A percentile compares a stretch with the other conserved stretches of the same genome.
Evolutionary conservation across 2,113 vertebrate species (phyloP).

Genomic region (Pseudois nayaur): DNA sequence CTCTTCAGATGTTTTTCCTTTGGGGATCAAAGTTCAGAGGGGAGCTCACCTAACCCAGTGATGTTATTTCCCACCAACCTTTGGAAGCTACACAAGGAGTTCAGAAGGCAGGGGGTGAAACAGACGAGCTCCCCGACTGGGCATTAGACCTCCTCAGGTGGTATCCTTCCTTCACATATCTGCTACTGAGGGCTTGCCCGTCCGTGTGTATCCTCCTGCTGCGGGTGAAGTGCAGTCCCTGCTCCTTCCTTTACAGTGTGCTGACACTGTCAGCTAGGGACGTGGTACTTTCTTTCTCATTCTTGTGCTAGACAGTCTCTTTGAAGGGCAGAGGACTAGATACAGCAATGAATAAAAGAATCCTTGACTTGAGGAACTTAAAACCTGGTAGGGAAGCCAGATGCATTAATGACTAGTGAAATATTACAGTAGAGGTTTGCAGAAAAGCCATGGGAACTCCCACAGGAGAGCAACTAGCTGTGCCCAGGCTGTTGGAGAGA

Average conservation of each 20-base stretch:
- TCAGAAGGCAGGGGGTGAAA: background rate
- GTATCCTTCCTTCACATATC: background rate
- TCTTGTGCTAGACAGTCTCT: background rate
- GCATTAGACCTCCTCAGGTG: background rate
- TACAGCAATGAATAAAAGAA: background rate
- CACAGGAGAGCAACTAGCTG: background rate
- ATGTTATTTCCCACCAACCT: background rate
- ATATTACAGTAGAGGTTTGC: background rate
- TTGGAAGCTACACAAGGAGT: background rate
- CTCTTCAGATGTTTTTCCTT: slow-evolving; percentile 33
- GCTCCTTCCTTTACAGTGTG: background rate
- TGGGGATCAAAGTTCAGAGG: slow-evolving; percentile 60
- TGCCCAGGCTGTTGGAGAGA: background rate
- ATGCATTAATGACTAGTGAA: background rate
- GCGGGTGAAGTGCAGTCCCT: background rate
- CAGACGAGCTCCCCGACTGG: background rate
- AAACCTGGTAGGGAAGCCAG: background rate
- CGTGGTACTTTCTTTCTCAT: background rate
- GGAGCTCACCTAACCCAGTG: background rate
- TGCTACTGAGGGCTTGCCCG: background rate
- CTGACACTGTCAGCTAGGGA: background rate
- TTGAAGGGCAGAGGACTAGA: background rate
- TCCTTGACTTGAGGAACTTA: background rate
- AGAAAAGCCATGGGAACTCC: background rate
- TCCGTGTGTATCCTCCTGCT: background rate